Evolutionary conservation across 2,113 vertebrate species (phyloP).

Genomic region (Antennarius striatus): DNA sequence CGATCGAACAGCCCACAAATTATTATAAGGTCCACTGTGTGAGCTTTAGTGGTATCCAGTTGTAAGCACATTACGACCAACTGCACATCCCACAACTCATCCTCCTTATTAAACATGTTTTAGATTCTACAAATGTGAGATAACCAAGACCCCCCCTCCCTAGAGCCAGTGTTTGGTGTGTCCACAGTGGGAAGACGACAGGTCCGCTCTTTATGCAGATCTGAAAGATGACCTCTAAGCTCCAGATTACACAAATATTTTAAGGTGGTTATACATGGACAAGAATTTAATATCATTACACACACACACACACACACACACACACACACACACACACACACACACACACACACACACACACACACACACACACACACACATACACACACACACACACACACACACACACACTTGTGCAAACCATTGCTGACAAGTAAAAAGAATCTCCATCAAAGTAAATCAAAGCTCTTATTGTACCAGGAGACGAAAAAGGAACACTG

Average conservation of each 20-base stretch:
- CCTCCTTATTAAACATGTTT: no score
- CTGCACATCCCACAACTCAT: neutral
- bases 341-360: neutral
- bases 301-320: neutral
- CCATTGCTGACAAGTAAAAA: constrained; percentile 9
- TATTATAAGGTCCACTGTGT: neutral
- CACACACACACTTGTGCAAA: neutral
- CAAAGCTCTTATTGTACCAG: constrained; percentile 9
- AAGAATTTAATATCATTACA: neutral
- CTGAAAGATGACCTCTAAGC: no score
- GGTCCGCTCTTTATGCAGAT: no score
- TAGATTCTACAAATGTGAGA: no score
- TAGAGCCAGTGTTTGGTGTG: no score
- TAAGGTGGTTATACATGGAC: no score
- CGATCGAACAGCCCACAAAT: neutral
- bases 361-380: neutral
- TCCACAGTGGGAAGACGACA: no score
- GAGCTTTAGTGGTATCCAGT: neutral
- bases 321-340: neutral
- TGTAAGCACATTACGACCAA: no score
- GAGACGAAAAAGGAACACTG: constrained; percentile 33
- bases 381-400: neutral
- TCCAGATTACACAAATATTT: no score
- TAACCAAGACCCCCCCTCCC: no score
- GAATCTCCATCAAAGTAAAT: constrained; percentile 30